Conservation (phyloP, 2,888 invertebrate species). For the Aethes cnicana region DNA sequence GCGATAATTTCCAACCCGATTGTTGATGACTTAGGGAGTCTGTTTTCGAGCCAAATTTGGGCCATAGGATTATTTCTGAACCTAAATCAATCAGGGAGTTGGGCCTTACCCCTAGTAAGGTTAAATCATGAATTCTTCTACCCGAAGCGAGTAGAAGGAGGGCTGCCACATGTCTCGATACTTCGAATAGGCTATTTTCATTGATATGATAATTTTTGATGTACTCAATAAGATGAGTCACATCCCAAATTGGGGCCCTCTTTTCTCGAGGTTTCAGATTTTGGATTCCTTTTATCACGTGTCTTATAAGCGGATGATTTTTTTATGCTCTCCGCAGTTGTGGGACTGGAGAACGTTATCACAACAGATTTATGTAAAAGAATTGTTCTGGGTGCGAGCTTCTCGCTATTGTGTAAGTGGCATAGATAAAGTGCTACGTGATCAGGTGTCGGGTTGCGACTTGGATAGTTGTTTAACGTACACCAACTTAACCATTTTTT, state of each 20-base stretch:
- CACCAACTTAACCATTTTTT: neutral
- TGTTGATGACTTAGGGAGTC: neutral
- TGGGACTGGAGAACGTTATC: conserved; percentile 35
- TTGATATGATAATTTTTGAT: neutral
- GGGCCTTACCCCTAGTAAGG: neutral
- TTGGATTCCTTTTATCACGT: conserved; percentile 28
- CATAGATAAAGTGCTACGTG: conserved; percentile 26
- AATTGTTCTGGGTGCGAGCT: conserved; percentile 35
- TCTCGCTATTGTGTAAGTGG: conserved; percentile 21
- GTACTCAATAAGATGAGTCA: neutral
- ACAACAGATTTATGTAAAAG: conserved; percentile 40
- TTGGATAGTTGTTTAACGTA: neutral
- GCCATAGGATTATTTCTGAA: neutral
- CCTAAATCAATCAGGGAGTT: neutral
- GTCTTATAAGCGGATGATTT: conserved; percentile 31
- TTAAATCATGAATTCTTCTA: neutral
- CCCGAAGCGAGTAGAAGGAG: neutral
- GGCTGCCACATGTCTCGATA: neutral
- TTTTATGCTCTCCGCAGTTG: conserved; percentile 8
- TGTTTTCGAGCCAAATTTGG: neutral
- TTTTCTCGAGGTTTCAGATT: neutral
- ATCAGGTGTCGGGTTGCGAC: conserved; percentile 1
- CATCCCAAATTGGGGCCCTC: neutral
- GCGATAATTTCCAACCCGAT: neutral
- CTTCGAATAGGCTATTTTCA: neutral